Evolutionary conservation across 2,888 invertebrate genomes (phyloP), one percentile per base, ranked within the genome.

Genomic region (Iselma pallidipennis): DNA sequence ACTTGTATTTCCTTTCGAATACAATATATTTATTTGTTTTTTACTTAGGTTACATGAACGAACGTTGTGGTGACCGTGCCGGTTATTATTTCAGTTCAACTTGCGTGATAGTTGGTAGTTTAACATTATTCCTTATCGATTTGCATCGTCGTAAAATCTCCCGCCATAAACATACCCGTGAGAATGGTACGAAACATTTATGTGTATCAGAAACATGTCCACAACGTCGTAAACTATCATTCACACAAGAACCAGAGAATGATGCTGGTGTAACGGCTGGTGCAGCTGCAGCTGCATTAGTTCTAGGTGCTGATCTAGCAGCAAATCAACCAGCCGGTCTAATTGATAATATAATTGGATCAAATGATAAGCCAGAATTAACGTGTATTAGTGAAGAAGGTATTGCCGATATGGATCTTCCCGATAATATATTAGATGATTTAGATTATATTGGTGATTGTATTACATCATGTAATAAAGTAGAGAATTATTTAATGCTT

Each of bases 321-420:
- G 75, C 74, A 2, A 78, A 78, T 54, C 78, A 79, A 61, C 77
- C 66, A 55, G 82, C 55, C 82, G 85, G 69, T 81, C 83, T 67
- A 80, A 85, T 69, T 79, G 86, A 69, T 76, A 84, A 75, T 82
- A 83, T 83, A 71, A 83, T 79, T 61, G 76, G 77, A 55, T 78
- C 80, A 21, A 80, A 78, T 16, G 86, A 90, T 79, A 87, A 87
- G 61, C 89, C 90, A 1, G 92, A 92, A 80, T 84, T 93, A 66
- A 92, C 92, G 12, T 92, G 92, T 81, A 92, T 92, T 78, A 92
- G 91, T 51, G 93, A 93, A 80, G 93, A 93, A 76, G 92, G 92
- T 25, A 91, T 92, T 54, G 89, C 91, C 0, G 92, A 92, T 74
- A 88, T 92, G 84, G 92, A 92, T 80, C 84, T 92, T 49, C 92